Evolutionary conservation across 2,888 invertebrate genomes (phyloP), one percentile per base, ranked within the genome.

Genomic region (Tanypteryx hageni): DNA sequence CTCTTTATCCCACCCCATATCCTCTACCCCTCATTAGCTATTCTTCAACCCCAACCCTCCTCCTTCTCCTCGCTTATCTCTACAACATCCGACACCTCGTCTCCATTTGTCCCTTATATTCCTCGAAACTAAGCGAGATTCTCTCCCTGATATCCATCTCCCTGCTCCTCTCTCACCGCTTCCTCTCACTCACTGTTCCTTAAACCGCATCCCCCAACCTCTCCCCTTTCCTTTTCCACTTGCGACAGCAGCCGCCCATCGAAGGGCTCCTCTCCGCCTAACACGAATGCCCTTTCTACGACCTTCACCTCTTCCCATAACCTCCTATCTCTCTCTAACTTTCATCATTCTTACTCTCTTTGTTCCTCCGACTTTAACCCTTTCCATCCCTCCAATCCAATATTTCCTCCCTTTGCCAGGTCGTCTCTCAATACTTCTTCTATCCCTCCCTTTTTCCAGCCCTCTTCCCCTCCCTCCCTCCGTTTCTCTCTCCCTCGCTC

Each of bases 1-100:
- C 31, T 61, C 22, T 13, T 22, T 27, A n/a, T 68, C 59, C 31
- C n/a, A 5, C 18, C 64, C 31, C 10, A 22, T 68, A 31, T 61
- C 31, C 64, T 44, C 64, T n/a, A 3, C 31, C 44, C 83, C 83
- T 18, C 44, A 14, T 18, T n/a, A n/a, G 16, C n/a, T 11, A 13
- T n/a, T 13, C 83, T 18, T 64, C 18, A 61, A 89, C n/a, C 11
- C 27, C 61, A 31, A 22, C 31, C 16, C 86, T 59, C 8, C 61
- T n/a, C 89, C 27, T 89, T 89, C 61, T 61, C 59, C 61, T 89
- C 64, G 59, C 64, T 64, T 44, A 18, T 44, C 18, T 44, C 61
- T 2, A 27, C 59, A 16, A 18, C 16, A 14, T 59, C 18, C n/a
- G n/a, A 31, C 44, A 57, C 18, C 85, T 57, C 31, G 59, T 10